Evolutionary conservation across 2,888 invertebrate species (phyloP), one percentile per base, ranked within the genome.

Genomic region (Notocelia uddmanniana): DNA sequence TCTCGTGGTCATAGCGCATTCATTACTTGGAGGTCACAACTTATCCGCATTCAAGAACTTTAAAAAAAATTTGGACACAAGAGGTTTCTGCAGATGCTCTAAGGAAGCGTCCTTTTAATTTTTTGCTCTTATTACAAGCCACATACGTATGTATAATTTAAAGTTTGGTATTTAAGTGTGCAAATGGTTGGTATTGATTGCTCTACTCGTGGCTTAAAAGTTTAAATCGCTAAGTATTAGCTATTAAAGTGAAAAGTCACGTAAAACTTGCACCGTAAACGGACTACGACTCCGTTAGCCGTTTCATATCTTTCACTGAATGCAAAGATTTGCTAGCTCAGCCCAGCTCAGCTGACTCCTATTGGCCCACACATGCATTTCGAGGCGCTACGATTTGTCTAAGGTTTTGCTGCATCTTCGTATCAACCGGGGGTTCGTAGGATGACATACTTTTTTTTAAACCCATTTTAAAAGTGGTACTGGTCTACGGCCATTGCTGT

Each of bases 321-420:
- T 86, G 83, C 83, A 81, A 84, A 88, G 85, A 88, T 87, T 87
- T 88, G 88, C 87, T 86, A 86, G 84, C 83, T 81, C 83, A 83
- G 86, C 84, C 79, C 76, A 74, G 74, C 77, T 77, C 68, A 73
- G 76, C 72, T 74, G 74, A 74, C 73, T 76, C 63, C 75, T 74
- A 66, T 75, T 73, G 74, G 71, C 74, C 68, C 69, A 73, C 74
- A 75, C 69, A 68, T 74, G 75, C 75, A 64, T 68, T 62, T 48
- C 45, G 50, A 69, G 59, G 45, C 63, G 70, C 63, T 74, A 55
- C 58, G 60, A 73, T 75, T 73, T 75, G 69, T 76, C 52, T 57
- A 41, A 59, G 58, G 54, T 41, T 31, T n/a, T 71, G 37, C 58
- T 45, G 52, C 45, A 31, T 55, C 31, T 48, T 18, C 15, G n/a